Conservation (phyloP, 2,888 invertebrate genomes). For the Chrysolina oricalcia region DNA sequence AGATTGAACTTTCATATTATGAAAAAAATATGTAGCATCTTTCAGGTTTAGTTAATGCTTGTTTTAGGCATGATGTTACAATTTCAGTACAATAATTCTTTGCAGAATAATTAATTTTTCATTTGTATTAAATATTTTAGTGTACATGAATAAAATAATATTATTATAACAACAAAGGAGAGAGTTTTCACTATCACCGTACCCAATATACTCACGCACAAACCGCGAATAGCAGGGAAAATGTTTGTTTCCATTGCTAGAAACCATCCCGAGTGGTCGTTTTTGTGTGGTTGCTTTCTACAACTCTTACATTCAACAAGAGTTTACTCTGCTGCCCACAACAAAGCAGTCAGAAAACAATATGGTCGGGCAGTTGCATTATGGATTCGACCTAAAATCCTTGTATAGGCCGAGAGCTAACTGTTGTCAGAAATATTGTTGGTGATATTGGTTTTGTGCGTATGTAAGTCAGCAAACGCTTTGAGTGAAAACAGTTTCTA, state of each 20-base stretch:
- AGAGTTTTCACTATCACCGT: neutral
- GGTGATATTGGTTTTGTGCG: too few relatives aligned
- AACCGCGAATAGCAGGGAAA: conserved; percentile 32
- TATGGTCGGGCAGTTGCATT: conserved; percentile 41
- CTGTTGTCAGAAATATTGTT: neutral
- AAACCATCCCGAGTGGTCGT: conserved; percentile 26
- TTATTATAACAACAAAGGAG: neutral
- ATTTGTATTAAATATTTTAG: too few relatives aligned
- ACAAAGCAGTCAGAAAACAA: conserved; percentile 41
- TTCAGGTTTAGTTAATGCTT: too few relatives aligned
- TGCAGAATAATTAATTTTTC: too few relatives aligned
- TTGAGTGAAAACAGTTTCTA: too few relatives aligned
- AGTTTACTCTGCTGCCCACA: conserved; percentile 42
- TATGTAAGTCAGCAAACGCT: too few relatives aligned
- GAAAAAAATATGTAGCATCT: too few relatives aligned
- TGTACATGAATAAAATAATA: neutral
- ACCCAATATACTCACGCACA: conserved; percentile 24
- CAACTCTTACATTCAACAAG: conserved; percentile 41
- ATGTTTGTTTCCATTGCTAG: conserved; percentile 29
- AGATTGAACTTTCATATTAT: too few relatives aligned
- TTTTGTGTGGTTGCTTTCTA: conserved; percentile 33
- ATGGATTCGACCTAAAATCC: conserved; percentile 20
- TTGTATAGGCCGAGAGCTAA: neutral
- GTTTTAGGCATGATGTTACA: too few relatives aligned
- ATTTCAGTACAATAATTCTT: too few relatives aligned